These are phyloP conservation scores for Mystacornis crossleyi DNA, from an alignment of 2,113 vertebrate genomes.

Conservation along the genomic window DNA sequence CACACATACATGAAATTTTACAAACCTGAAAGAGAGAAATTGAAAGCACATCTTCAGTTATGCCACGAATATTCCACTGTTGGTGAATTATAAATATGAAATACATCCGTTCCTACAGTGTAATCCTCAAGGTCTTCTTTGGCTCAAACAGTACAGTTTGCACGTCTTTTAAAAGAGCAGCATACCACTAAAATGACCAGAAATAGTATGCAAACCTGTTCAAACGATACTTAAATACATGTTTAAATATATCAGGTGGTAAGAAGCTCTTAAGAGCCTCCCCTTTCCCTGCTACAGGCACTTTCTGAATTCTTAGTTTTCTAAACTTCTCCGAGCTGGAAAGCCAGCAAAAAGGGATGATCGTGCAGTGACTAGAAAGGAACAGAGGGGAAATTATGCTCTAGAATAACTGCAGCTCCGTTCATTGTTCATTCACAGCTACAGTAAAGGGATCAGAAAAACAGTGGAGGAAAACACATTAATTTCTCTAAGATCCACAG, in stretches of 20 bases:
- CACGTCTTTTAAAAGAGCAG: background rate
- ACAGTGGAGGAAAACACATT: background rate
- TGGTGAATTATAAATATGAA: background rate
- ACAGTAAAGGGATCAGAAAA: background rate
- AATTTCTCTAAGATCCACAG: background rate
- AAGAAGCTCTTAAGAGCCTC: background rate
- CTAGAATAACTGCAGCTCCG: background rate
- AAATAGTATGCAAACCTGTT: background rate
- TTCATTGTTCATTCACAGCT: background rate
- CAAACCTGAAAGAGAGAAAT: slow-evolving; percentile 48
- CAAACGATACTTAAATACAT: background rate
- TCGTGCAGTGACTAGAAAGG: background rate
- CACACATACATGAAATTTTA: slow-evolving; percentile 40
- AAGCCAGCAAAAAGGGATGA: background rate
- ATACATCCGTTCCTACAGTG: background rate
- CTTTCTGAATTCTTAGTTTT: background rate
- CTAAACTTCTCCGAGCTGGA: background rate
- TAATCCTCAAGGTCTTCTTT: background rate
- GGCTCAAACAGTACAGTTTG: background rate
- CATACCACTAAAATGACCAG: background rate
- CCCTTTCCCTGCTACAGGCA: background rate
- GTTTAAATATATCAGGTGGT: background rate
- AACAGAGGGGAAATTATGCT: background rate
- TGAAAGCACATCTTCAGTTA: slow-evolving; percentile 1
- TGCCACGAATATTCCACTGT: accelerated